phyloP scores from a whole-genome alignment of 2,797 vertebrate species.

The Syngnathus acus region DNA sequence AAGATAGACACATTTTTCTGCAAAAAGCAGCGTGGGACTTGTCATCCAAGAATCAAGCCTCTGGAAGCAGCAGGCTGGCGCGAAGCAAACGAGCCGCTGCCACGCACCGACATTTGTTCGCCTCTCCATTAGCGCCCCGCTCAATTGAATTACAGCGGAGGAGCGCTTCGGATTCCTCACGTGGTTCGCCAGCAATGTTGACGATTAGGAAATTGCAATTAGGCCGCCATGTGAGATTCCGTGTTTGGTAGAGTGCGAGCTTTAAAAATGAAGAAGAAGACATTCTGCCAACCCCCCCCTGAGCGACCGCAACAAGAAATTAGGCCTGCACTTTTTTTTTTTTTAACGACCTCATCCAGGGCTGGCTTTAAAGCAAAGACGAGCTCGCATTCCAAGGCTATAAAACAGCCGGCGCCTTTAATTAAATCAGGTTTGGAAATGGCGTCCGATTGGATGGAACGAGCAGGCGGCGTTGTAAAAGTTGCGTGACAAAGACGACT shows the following conservation, averaged over 20 bases:
- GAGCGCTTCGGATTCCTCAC: constrained; percentile 1
- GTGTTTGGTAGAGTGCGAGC: constrained; percentile 7
- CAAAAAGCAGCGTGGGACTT: neutral
- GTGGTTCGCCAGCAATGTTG: constrained; percentile 1
- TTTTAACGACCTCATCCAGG: neutral
- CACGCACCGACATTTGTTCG: constrained; percentile 18
- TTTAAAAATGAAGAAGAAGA: constrained; percentile 13
- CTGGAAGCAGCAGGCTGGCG: constrained; percentile 26
- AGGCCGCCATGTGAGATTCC: neutral
- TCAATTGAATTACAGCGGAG: constrained; percentile 24
- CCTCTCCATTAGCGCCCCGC: constrained; percentile 25
- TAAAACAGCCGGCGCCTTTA: neutral
- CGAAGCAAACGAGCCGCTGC: constrained; percentile 32
- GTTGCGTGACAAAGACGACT: neutral
- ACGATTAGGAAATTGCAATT: constrained; percentile 10
- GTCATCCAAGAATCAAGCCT: neutral
- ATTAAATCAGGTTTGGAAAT: neutral
- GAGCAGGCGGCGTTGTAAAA: constrained; percentile 1
- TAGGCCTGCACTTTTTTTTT: constrained; percentile 12
- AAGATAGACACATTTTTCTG: neutral
- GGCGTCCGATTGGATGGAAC: neutral
- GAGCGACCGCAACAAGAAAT: constrained; percentile 29
- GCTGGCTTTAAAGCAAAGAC: neutral
- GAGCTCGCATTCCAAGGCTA: neutral
- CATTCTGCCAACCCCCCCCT: constrained; percentile 13